Conservation (phyloP, 2,797 vertebrate genomes). For the Melanotaenia boesemani region DNA sequence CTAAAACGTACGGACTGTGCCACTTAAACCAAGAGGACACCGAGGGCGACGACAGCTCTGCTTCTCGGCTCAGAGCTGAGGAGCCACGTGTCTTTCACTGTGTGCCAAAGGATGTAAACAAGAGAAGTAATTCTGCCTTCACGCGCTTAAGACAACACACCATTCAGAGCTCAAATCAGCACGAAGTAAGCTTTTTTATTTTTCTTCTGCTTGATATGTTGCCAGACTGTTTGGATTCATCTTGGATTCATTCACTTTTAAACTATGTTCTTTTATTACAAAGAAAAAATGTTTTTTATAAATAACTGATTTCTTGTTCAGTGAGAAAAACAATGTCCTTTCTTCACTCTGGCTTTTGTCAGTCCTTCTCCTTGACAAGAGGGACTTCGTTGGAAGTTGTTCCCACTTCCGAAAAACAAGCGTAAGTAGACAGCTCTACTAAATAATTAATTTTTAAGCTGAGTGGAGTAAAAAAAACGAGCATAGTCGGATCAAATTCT, state of each 20-base stretch:
- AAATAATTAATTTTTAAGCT: conserved; percentile 68
- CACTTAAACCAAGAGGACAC: conserved; percentile 59
- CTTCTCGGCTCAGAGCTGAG: conserved; percentile 16
- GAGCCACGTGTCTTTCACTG: conserved; percentile 49
- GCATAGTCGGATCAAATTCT: conserved; percentile 62
- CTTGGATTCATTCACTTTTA: background rate
- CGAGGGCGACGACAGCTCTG: conserved; percentile 43
- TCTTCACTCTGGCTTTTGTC: conserved; percentile 16
- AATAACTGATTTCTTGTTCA: background rate
- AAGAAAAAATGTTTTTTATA: background rate
- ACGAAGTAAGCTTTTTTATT: conserved; percentile 59
- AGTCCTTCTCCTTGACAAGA: conserved; percentile 48
- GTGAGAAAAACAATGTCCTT: background rate
- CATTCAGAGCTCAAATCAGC: conserved; percentile 16
- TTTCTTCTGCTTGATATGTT: background rate
- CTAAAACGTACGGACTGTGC: conserved; percentile 75
- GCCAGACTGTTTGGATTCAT: background rate
- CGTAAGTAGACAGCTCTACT: conserved; percentile 75
- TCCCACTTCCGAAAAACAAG: conserved; percentile 60
- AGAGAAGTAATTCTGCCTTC: conserved; percentile 47
- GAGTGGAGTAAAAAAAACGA: conserved; percentile 53
- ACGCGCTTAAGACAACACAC: conserved; percentile 32
- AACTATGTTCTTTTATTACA: background rate
- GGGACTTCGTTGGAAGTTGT: conserved; percentile 44
- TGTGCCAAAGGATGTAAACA: conserved; percentile 53